These are phyloP conservation scores for Drosophila ambigua DNA, from an alignment of 1,140 invertebrate species.

Conservation along the genomic window DNA sequence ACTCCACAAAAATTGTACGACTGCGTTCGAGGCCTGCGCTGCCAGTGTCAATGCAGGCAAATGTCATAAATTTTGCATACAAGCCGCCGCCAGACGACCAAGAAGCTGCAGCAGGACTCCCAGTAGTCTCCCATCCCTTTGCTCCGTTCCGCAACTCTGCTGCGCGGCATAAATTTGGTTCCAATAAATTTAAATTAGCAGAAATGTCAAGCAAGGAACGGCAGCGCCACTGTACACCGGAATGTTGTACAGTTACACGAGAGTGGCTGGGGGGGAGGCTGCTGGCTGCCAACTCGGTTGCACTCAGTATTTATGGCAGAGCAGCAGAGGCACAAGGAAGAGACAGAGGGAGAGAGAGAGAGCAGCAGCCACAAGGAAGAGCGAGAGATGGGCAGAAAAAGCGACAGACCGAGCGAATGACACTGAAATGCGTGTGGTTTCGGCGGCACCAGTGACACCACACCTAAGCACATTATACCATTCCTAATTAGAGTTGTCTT, in stretches of 20 bases:
- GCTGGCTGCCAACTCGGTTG: slow-evolving; percentile 48
- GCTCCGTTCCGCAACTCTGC: neutral
- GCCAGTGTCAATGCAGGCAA: slow-evolving; percentile 71
- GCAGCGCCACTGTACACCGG: slow-evolving; percentile 10
- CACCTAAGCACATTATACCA: slow-evolving; percentile 65
- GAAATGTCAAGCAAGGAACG: slow-evolving; percentile 47
- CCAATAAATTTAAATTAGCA: slow-evolving; percentile 80
- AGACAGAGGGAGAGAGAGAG: slow-evolving; percentile 4
- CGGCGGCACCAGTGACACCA: slow-evolving; percentile 34
- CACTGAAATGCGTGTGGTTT: slow-evolving; percentile 47
- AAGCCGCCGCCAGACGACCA: slow-evolving; percentile 15
- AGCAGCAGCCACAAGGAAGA: slow-evolving; percentile 3
- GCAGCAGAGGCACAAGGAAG: neutral
- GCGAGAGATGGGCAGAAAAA: neutral
- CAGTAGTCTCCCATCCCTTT: neutral
- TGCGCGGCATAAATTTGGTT: slow-evolving; percentile 68
- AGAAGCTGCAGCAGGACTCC: slow-evolving; percentile 25
- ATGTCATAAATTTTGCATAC: slow-evolving; percentile 69
- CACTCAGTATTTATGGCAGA: slow-evolving; percentile 68
- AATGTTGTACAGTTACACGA: slow-evolving; percentile 41
- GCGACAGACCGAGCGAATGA: slow-evolving; percentile 2
- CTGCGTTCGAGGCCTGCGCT: slow-evolving; percentile 51
- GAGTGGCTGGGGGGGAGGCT: slow-evolving; percentile 5
- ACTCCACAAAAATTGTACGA: slow-evolving; percentile 30
- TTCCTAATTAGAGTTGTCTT: slow-evolving; percentile 69